Conservation (phyloP, 2,797 vertebrate genomes). For the Ceryle rudis region DNA sequence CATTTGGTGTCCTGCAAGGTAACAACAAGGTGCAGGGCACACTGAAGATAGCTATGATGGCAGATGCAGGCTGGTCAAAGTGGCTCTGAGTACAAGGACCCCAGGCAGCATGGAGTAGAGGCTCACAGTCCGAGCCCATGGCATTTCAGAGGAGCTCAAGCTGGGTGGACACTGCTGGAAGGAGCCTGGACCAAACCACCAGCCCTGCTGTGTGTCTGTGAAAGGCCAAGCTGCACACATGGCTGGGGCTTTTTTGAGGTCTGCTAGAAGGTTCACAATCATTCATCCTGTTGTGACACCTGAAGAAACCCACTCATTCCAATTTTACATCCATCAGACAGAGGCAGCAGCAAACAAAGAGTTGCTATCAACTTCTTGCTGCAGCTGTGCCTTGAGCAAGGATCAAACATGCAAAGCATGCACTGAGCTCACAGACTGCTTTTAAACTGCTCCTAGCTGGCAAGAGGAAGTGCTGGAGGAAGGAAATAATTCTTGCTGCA, state of each 20-base stretch:
- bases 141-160: accelerated
- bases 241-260: not conserved
- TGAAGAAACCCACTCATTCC: not conserved
- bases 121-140: not conserved
- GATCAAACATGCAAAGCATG: not conserved
- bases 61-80: not conserved
- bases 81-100: not conserved
- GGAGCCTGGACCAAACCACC: not conserved
- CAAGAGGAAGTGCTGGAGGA: not conserved
- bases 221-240: not conserved
- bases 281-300: not conserved
- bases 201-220: not conserved
- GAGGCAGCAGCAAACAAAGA: not conserved
- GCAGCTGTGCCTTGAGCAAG: not conserved
- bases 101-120: accelerated
- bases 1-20: not conserved
- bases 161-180: not conserved
- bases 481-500: not conserved
- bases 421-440: not conserved
- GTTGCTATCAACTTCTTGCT: not conserved
- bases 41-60: not conserved
- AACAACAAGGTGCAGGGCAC: not conserved
- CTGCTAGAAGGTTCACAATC: not conserved
- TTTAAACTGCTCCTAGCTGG: not conserved
- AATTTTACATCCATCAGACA: not conserved